These are phyloP conservation scores for Xestoiulus laeticollis DNA, from an alignment of 2,888 invertebrate genomes.

Conservation along the genomic window DNA sequence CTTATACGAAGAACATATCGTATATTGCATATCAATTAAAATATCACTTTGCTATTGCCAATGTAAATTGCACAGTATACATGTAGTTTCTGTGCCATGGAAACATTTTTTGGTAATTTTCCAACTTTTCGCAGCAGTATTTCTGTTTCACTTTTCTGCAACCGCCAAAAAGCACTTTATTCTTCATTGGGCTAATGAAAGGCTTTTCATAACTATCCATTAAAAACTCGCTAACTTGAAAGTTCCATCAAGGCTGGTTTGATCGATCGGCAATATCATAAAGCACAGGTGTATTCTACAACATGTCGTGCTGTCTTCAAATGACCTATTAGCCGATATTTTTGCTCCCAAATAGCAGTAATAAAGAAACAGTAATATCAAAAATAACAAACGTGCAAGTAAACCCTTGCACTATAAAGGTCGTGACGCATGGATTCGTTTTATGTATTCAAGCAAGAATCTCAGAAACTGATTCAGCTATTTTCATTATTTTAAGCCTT, in stretches of 20 bases:
- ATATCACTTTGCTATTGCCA: background rate
- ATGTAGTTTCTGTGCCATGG: too few species aligned
- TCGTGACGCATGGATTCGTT: too few species aligned
- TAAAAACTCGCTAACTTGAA: background rate
- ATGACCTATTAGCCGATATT: background rate
- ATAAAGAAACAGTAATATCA: slow-evolving; percentile 20
- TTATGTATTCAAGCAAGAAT: too few species aligned
- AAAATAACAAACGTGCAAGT: slow-evolving; percentile 29
- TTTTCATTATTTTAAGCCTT: too few species aligned
- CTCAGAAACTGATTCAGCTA: too few species aligned
- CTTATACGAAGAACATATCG: background rate
- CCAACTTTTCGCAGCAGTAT: background rate
- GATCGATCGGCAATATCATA: background rate
- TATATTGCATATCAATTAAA: background rate
- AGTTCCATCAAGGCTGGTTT: background rate
- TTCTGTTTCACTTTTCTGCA: background rate
- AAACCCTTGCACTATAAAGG: background rate
- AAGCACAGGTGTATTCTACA: slow-evolving; percentile 11
- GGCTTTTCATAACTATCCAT: background rate
- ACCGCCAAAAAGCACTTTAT: background rate
- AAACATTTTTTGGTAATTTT: too few species aligned
- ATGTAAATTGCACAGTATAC: background rate
- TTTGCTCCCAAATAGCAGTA: background rate
- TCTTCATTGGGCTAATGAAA: background rate
- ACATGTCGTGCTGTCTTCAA: background rate